phyloP scores from a whole-genome alignment of 2,888 invertebrate species.

The Blera fallax region DNA sequence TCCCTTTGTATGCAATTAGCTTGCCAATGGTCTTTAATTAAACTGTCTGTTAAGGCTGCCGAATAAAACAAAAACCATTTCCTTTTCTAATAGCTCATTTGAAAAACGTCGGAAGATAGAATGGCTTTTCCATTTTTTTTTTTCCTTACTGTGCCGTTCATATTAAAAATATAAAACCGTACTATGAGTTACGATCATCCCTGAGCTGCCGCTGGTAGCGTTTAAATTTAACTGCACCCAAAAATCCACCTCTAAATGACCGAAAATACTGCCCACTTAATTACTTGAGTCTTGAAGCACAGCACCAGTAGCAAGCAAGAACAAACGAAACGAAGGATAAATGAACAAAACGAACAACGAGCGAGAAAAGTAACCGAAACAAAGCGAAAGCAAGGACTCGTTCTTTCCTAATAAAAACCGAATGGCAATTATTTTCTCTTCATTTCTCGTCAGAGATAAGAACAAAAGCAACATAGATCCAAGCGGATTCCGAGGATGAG shows the following conservation, averaged over 20 bases:
- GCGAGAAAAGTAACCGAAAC: constrained; percentile 5
- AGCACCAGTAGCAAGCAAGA: constrained; percentile 2
- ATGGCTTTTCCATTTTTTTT: neutral
- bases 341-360: neutral
- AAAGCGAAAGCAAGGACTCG: constrained; percentile 49
- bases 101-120: constrained; percentile 10
- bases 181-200: constrained; percentile 55
- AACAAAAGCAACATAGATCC: constrained; percentile 67
- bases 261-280: constrained; percentile 70
- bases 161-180: constrained; percentile 7
- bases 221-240: constrained; percentile 66
- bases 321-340: constrained; percentile 40
- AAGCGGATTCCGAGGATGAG: constrained; percentile 30
- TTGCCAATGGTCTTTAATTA: constrained; percentile 54
- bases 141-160: neutral
- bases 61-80: constrained; percentile 16
- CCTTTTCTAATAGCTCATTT: constrained; percentile 36
- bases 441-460: constrained; percentile 68
- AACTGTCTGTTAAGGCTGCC: constrained; percentile 53
- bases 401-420: constrained; percentile 46
- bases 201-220: constrained; percentile 15
- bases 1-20: constrained; percentile 49
- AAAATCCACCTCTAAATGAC: constrained; percentile 66
- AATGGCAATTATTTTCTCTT: constrained; percentile 72
- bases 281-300: constrained; percentile 55